Evolutionary conservation across 2,888 invertebrate species (phyloP).

Genomic region (Heteromyza rotundicornis): DNA sequence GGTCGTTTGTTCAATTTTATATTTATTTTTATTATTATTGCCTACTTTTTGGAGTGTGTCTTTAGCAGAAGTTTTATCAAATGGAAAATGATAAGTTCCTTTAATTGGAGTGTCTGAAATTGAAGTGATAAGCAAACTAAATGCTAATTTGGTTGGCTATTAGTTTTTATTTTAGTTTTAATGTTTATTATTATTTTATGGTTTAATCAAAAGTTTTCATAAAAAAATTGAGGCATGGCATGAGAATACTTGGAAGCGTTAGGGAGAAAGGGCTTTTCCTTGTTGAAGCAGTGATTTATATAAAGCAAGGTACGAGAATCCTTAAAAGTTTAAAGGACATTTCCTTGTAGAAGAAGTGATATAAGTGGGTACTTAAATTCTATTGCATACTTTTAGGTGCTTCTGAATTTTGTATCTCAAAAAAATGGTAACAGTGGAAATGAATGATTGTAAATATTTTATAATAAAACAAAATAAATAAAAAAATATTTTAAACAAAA

Average conservation of each 20-base stretch:
- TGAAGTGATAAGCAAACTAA: neutral
- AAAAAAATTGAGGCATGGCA: too few relatives aligned
- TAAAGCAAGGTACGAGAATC: too few relatives aligned
- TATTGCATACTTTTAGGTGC: constrained; percentile 15
- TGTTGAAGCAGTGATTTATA: too few relatives aligned
- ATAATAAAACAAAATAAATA: too few relatives aligned
- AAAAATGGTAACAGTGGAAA: too few relatives aligned
- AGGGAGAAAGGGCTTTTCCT: too few relatives aligned
- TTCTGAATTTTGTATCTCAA: neutral
- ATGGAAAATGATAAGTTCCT: neutral
- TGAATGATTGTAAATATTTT: too few relatives aligned
- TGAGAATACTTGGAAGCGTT: too few relatives aligned
- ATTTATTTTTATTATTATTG: constrained; percentile 20
- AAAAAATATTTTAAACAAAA: too few relatives aligned
- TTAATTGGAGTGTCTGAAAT: neutral
- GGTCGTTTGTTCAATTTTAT: neutral
- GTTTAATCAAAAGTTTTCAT: too few relatives aligned
- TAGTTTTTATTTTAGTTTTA: neutral
- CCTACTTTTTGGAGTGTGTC: constrained; percentile 17
- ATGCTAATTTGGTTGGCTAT: neutral
- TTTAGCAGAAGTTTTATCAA: neutral
- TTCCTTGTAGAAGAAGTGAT: too few relatives aligned
- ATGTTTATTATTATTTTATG: neutral
- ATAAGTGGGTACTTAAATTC: neutral
- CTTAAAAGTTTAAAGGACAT: too few relatives aligned